Conservation (phyloP, 2,797 vertebrate species). For the Psittacula derbiana region DNA sequence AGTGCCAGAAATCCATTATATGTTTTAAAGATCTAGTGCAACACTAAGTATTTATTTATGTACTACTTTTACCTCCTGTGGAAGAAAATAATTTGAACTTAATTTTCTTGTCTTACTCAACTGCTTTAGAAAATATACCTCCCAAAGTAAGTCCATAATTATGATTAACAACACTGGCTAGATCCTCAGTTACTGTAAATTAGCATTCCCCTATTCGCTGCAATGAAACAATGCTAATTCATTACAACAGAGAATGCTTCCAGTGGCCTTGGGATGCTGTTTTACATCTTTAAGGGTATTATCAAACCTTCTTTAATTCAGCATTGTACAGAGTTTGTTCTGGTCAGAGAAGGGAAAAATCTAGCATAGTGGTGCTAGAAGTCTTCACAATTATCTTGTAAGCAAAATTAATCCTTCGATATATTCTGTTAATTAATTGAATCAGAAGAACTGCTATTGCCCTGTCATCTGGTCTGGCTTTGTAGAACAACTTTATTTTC, state of each 20-base stretch:
- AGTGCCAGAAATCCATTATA: conserved; percentile 49
- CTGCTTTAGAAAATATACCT: conserved; percentile 46
- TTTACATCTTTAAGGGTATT: background rate
- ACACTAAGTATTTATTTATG: conserved; percentile 66
- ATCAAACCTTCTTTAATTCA: background rate
- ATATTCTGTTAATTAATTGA: background rate
- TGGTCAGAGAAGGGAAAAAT: background rate
- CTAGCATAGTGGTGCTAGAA: background rate
- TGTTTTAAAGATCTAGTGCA: conserved; percentile 68
- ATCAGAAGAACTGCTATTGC: background rate
- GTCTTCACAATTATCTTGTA: background rate
- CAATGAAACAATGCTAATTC: background rate
- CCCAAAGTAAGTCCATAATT: conserved; percentile 43
- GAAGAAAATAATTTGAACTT: conserved; percentile 72
- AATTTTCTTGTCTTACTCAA: conserved; percentile 67
- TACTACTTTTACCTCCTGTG: conserved; percentile 46
- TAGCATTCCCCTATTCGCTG: background rate
- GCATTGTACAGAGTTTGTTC: background rate
- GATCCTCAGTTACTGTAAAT: conserved; percentile 17
- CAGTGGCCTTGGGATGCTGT: background rate
- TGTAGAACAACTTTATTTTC: background rate
- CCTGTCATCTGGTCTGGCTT: background rate
- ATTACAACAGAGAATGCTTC: background rate
- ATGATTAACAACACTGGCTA: background rate
- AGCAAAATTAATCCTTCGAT: background rate